Percentiles rank a stretch among this genome's conserved stretches.
Evolutionary conservation across 2,797 vertebrate genomes (phyloP).

Genomic region (Tragopan temminckii): DNA sequence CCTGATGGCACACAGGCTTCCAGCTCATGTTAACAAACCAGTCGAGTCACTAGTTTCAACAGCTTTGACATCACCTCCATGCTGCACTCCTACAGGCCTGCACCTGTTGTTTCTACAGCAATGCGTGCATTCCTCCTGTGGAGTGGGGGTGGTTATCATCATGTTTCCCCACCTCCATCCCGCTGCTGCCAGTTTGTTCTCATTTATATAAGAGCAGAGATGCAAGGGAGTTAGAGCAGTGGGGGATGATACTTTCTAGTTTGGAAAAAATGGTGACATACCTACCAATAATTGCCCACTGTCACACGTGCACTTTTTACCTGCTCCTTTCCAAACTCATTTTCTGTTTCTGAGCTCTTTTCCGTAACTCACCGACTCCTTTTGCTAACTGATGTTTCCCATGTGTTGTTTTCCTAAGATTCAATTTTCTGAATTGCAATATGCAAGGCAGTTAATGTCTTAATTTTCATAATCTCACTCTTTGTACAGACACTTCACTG

Average conservation of each 20-base stretch:
- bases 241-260: not conserved
- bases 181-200: not conserved
- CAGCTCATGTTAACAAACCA: slow-evolving; percentile 18
- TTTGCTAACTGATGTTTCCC: not conserved
- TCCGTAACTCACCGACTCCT: not conserved
- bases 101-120: slow-evolving; percentile 49
- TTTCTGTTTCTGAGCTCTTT: not conserved
- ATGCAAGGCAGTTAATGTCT: not conserved
- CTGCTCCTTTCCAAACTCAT: not conserved
- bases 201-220: not conserved
- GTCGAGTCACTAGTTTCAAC: slow-evolving; percentile 51
- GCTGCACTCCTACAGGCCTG: not conserved
- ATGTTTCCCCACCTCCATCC: not conserved
- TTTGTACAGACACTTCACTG: not conserved
- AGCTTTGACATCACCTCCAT: slow-evolving; percentile 1
- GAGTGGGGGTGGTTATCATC: slow-evolving; percentile 19
- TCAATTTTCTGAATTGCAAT: not conserved
- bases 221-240: not conserved
- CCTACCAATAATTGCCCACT: not conserved
- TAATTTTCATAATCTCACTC: not conserved
- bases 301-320: not conserved
- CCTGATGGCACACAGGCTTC: not conserved
- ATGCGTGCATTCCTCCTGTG: slow-evolving; percentile 27
- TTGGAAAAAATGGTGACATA: not conserved
- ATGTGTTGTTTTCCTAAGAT: not conserved